These are phyloP conservation scores for Drosophila aldrichi DNA, from an alignment of 2,888 invertebrate genomes.

Conservation along the genomic window DNA sequence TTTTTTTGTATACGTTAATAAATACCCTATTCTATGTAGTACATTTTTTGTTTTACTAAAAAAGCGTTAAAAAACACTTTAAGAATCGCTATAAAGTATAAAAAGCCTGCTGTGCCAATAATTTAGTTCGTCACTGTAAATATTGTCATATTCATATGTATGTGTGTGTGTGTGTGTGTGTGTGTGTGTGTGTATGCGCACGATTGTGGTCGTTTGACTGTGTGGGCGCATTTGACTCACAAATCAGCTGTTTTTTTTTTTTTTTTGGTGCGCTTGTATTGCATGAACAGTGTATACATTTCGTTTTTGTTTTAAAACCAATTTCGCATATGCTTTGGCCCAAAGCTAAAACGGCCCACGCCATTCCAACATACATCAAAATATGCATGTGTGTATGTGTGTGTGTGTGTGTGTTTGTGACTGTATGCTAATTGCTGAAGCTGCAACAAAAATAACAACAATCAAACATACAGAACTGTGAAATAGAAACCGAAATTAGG, in stretches of 20 bases:
- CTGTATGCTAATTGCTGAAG: constrained; percentile 53
- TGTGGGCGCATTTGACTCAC: constrained; percentile 18
- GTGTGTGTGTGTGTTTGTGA: background rate
- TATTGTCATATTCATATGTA: background rate
- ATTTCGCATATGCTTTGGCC: constrained; percentile 18
- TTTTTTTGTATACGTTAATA: too few relatives aligned
- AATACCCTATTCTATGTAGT: too few relatives aligned
- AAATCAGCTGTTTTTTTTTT: constrained; percentile 13
- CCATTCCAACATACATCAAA: constrained; percentile 8
- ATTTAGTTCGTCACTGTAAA: too few relatives aligned
- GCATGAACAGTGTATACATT: background rate
- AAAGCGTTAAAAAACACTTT: too few relatives aligned
- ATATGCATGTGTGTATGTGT: background rate
- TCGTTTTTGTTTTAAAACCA: constrained; percentile 36
- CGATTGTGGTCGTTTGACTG: background rate
- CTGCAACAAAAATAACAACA: constrained; percentile 29
- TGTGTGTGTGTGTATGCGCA: background rate
- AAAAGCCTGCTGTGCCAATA: too few relatives aligned
- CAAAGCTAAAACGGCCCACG: constrained; percentile 38
- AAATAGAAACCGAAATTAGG: constrained; percentile 66
- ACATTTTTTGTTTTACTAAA: too few relatives aligned
- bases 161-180: background rate
- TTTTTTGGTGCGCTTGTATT: background rate
- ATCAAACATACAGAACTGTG: constrained; percentile 34
- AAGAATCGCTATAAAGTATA: too few relatives aligned